Base-by-base conservation (phyloP, 1,140 invertebrate genomes). In the Oppia nitens region DNA sequence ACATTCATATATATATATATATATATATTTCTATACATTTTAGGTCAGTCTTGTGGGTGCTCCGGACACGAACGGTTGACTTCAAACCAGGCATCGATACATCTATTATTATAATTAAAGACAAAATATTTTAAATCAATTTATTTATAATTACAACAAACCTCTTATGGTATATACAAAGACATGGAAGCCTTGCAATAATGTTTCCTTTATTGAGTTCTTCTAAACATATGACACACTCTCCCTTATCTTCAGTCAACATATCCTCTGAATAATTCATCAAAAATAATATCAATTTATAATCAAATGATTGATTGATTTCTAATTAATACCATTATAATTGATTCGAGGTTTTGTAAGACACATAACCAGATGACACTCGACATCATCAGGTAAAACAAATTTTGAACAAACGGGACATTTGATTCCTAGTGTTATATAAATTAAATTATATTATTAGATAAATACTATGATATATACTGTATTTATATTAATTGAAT, bases 121-220 rank as follows among this genome's bases (percentile, higher is more conserved):
- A 47, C 9, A 45, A 49, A 25, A 6, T 9, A 40, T 51, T 28
- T 26, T 53, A 45, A 60, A 66, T 60, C 62, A 60, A 26, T 21
- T 47, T 4, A 51, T 51, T 59, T 59, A 17, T 12, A 11, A 47
- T 21, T 63, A n/a, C 14, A 23, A 56, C 77, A 76, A 76, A 94
- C 90, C 81, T 82, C 81, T 98, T 98, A 75, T 98, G 94, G 76
- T 98, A 98, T 79, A 98, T 93, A 81, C 94, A 98, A 64, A 98
- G 83, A 78, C 94, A 98, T 68, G 94, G 94, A 73, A 98, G 80
- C 69, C 94, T 83, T 64, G 94, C 94, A 72, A 98, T 98, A 64
- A 87, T 87, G 75, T 96, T 85, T 58, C 93, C 94, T 69, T 88
- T 81, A 69, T 79, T 79, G 68, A 98, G 79, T 68, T 97, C 93